These are phyloP conservation scores for Rambutsinella grinnellia DNA, from an alignment of 2,888 invertebrate genomes.

Conservation along the genomic window DNA sequence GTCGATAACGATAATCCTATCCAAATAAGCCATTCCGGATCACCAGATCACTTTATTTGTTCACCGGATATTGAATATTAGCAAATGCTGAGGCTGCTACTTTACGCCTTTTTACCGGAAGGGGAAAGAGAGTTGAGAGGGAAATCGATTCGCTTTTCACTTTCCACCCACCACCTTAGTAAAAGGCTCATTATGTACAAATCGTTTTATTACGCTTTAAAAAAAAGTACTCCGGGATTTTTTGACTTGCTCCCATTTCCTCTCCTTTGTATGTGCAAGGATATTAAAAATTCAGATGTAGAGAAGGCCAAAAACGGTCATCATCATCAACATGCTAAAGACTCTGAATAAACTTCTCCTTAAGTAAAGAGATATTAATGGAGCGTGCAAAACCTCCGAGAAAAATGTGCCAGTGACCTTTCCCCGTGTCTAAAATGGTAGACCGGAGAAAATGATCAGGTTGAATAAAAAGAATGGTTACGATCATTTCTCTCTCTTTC, in stretches of 20 bases:
- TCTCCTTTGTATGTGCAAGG: too few relatives aligned
- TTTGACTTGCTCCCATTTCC: not conserved
- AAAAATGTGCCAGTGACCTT: conserved; percentile 32
- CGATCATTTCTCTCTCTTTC: not conserved
- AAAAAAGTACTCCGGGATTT: not conserved
- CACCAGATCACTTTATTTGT: not conserved
- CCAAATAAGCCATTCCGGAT: not conserved
- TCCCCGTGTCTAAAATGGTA: too few relatives aligned
- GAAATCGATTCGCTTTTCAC: not conserved
- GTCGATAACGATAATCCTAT: not conserved
- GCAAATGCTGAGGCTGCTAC: not conserved
- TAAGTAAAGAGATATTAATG: conserved; percentile 33
- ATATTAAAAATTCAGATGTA: too few relatives aligned
- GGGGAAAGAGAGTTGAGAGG: not conserved
- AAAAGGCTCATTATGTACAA: not conserved
- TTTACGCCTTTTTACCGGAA: not conserved
- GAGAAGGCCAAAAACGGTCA: too few relatives aligned
- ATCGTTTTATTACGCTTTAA: not conserved
- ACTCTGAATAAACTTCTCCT: conserved; percentile 1
- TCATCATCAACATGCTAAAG: too few relatives aligned
- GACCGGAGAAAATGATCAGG: too few relatives aligned
- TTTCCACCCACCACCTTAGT: too few relatives aligned
- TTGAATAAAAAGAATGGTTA: not conserved
- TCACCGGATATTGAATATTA: conserved; percentile 19
- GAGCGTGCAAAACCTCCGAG: conserved; percentile 30